These are phyloP conservation scores for Apodemia hepburni DNA, from an alignment of 2,888 invertebrate species.

Conservation along the genomic window DNA sequence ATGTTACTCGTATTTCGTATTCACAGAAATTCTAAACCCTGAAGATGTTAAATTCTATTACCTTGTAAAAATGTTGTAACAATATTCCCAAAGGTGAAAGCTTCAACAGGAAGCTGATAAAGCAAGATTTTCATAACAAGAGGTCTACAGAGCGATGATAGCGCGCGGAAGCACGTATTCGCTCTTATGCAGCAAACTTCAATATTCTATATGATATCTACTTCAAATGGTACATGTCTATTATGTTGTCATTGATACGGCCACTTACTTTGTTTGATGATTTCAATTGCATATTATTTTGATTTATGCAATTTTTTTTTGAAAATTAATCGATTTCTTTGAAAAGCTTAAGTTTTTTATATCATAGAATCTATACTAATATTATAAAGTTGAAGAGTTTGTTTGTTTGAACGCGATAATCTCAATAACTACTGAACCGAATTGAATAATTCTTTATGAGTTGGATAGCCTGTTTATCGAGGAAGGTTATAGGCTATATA, in stretches of 20 bases:
- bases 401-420: too few relatives aligned
- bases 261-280: neutral
- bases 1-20: neutral
- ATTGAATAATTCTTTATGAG: too few relatives aligned
- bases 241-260: constrained; percentile 33
- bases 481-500: too few relatives aligned
- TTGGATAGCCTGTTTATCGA: too few relatives aligned
- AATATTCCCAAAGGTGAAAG: constrained; percentile 5
- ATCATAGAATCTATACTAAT: too few relatives aligned
- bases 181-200: constrained; percentile 35
- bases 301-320: too few relatives aligned
- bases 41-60: neutral
- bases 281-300: neutral
- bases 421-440: too few relatives aligned
- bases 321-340: too few relatives aligned
- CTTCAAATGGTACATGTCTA: constrained; percentile 45
- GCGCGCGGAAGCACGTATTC: constrained; percentile 25
- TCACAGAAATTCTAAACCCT: neutral
- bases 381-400: too few relatives aligned
- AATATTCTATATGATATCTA: constrained; percentile 43
- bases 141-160: constrained; percentile 27
- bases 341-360: too few relatives aligned
- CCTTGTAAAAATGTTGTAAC: constrained; percentile 11
- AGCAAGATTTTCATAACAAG: constrained; percentile 29
- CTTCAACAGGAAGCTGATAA: constrained; percentile 32